Base-by-base conservation (phyloP, 2,888 invertebrate species). In the Thecocarcelia acutangulata region DNA sequence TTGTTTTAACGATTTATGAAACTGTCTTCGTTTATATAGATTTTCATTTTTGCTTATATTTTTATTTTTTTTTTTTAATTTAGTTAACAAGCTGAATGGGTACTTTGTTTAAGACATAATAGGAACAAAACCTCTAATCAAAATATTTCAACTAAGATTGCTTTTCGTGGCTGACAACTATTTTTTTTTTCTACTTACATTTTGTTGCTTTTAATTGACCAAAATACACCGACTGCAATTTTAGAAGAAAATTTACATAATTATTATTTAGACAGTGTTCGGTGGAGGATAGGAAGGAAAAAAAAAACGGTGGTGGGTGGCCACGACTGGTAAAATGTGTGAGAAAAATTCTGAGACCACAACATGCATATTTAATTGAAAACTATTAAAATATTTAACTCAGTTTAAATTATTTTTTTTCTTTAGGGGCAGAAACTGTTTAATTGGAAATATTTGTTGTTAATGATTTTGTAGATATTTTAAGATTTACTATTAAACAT, bases 51-150 rank as follows among this genome's bases (percentile, higher is more conserved):
- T n/a, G n/a, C n/a, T n/a, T n/a, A n/a, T n/a, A n/a, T n/a, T n/a
- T 33, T 33, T 33, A 9, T 33, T 59, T 58, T 42, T 28, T 9
- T 61, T 50, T 50, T 37, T 54, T 15, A 68, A 44, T 68, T 76
- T 21, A 52, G 50, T 52, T 19, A 42, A 72, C 59, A 73, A 61
- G 21, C 63, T 63, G n/a, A 46, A 64, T 64, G 24, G 33, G n/a
- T 54, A 52, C 44, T 33, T 68, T 58, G 2, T 56, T 64, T 68
- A 15, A 13, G 42, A 52, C 24, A 69, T 68, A 73, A 69, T 54
- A 64, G 37, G 56, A 56, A 74, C 54, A 24, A 74, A 64, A 76
- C 50, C 70, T 75, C 64, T 80, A 76, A 80, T 80, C 70, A 76
- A 76, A 72, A 48, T 56, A 58, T 75, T 33, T 33, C 64, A 75